phyloP scores from a whole-genome alignment of 2,113 vertebrate genomes.

The Dermatemys mawii region DNA sequence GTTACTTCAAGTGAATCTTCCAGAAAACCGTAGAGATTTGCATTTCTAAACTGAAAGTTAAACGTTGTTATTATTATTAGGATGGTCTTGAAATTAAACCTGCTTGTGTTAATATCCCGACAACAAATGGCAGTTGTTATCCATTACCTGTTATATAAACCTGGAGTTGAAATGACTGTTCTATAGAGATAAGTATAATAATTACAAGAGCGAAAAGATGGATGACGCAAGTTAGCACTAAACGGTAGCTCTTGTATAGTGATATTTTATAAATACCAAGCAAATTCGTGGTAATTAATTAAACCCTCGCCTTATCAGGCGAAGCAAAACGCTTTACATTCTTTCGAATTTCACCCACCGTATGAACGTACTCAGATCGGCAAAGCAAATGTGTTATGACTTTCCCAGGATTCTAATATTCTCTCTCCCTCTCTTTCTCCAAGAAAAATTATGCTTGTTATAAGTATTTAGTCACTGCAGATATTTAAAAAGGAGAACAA shows the following conservation, averaged over 20 bases:
- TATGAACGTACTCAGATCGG: slow-evolving; percentile 25
- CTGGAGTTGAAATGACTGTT: slow-evolving; percentile 57
- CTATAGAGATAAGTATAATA: slow-evolving; percentile 68
- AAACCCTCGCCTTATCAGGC: slow-evolving; percentile 58
- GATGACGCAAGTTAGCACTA: slow-evolving; percentile 56
- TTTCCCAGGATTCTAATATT: slow-evolving; percentile 71
- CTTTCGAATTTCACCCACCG: slow-evolving; percentile 55
- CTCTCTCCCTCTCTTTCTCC: not conserved
- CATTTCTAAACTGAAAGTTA: slow-evolving; percentile 46
- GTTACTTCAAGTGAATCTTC: not conserved
- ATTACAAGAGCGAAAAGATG: slow-evolving; percentile 65
- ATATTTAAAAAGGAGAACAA: slow-evolving; percentile 24
- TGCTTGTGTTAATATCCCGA: slow-evolving; percentile 47
- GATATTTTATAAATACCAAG: slow-evolving; percentile 72
- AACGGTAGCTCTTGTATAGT: slow-evolving; percentile 45
- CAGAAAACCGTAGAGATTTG: not conserved
- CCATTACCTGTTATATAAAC: slow-evolving; percentile 63
- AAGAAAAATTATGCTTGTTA: slow-evolving; percentile 56
- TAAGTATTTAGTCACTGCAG: slow-evolving; percentile 37
- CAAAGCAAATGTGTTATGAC: slow-evolving; percentile 61
- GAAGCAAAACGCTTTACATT: slow-evolving; percentile 55
- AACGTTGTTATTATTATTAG: not conserved
- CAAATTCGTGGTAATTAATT: slow-evolving; percentile 67
- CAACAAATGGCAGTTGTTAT: slow-evolving; percentile 60
- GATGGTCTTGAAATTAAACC: slow-evolving; percentile 37